Evolutionary conservation across 1,140 invertebrate genomes (phyloP).

Genomic region (roundworm (Caenorhabditis elegans)): DNA sequence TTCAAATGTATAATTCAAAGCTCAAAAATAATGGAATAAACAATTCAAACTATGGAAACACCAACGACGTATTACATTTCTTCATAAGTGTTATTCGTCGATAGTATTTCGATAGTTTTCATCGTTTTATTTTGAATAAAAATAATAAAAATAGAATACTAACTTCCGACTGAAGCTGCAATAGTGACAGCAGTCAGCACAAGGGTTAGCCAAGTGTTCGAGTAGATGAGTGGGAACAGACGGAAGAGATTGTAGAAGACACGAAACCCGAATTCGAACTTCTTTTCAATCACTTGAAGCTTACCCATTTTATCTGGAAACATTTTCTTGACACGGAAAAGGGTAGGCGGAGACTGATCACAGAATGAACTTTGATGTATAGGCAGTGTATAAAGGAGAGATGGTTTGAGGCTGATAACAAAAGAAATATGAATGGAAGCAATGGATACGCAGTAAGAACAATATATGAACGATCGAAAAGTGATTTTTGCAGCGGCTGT

Average conservation of each 20-base stretch:
- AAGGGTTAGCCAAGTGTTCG: background rate
- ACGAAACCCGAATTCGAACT: background rate
- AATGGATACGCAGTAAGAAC: background rate
- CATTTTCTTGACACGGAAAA: background rate
- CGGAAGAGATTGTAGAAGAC: slow-evolving; percentile 29
- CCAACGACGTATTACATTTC: slow-evolving; percentile 5
- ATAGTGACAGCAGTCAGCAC: background rate
- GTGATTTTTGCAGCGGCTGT: background rate
- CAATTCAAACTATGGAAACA: background rate
- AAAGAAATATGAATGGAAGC: background rate
- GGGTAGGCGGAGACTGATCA: background rate
- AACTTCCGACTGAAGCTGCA: slow-evolving; percentile 17
- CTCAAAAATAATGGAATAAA: too few species aligned
- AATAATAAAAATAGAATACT: background rate
- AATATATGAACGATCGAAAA: background rate
- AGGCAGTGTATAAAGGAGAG: too few species aligned
- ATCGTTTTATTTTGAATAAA: background rate
- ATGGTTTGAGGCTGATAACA: background rate
- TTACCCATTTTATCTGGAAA: slow-evolving; percentile 30
- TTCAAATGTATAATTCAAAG: too few species aligned
- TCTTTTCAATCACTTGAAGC: slow-evolving; percentile 20
- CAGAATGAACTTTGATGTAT: slow-evolving; percentile 15
- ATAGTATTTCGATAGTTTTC: background rate
- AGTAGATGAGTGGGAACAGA: background rate
- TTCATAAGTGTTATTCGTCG: background rate